phyloP scores from a whole-genome alignment of 2,113 vertebrate species.

The Eurystomus gularis region DNA sequence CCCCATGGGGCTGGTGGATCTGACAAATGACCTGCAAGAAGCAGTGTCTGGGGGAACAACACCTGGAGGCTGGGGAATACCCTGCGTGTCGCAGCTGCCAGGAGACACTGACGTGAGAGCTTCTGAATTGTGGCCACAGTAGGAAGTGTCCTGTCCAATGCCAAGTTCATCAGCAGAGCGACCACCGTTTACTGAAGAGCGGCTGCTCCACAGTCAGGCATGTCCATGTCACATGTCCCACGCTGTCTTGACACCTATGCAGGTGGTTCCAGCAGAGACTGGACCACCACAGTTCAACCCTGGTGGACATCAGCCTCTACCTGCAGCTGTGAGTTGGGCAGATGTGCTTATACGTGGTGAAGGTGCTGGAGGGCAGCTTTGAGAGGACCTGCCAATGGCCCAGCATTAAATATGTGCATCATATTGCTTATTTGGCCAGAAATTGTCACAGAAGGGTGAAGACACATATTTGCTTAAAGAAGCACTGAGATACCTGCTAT shows the following conservation, averaged over 20 bases:
- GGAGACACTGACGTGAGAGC: neutral
- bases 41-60: neutral
- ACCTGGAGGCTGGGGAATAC: neutral
- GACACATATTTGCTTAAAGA: neutral
- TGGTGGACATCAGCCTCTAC: neutral
- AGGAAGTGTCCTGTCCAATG: neutral
- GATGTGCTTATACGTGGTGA: neutral
- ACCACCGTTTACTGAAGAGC: neutral
- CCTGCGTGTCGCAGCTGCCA: neutral
- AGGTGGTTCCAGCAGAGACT: neutral
- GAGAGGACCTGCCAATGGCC: neutral
- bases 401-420: neutral
- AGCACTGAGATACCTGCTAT: neutral
- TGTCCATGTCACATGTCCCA: neutral
- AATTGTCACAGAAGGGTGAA: neutral
- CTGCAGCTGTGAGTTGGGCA: neutral
- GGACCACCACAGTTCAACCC: neutral
- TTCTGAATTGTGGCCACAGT: neutral
- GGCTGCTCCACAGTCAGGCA: neutral
- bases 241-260: neutral
- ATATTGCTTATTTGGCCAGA: neutral
- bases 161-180: neutral
- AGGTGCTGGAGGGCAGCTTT: neutral
- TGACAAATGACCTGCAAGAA: neutral
- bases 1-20: neutral